Conservation (phyloP, 2,797 vertebrate genomes). For the Toxotes lorentzi region DNA sequence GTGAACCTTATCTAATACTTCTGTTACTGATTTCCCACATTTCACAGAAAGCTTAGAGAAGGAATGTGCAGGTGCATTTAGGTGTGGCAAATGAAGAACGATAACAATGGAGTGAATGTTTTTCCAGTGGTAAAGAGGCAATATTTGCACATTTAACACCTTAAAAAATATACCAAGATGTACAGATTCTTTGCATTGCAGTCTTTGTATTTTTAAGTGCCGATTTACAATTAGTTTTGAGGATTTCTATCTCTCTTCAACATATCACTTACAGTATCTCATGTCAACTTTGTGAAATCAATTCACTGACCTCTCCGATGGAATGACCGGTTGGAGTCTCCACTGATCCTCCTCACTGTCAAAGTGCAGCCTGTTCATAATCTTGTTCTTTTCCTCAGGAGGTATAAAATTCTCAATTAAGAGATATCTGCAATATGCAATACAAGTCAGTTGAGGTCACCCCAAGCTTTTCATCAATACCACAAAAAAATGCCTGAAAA, state of each 20-base stretch:
- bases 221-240: background rate
- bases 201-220: background rate
- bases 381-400: constrained; percentile 98
- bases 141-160: background rate
- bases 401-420: constrained; percentile 99
- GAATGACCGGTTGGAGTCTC: constrained; percentile 92
- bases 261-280: background rate
- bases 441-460: constrained; percentile 8
- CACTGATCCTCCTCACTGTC: constrained; percentile 97
- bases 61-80: background rate
- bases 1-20: background rate
- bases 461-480: background rate
- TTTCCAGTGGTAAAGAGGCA: background rate
- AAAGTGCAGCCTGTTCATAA: constrained; percentile 94
- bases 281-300: background rate
- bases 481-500: background rate
- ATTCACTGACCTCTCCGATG: constrained; percentile 88
- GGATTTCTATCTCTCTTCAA: background rate
- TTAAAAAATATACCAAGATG: too few species aligned
- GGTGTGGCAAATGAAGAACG: background rate
- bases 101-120: background rate
- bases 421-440: constrained; percentile 86
- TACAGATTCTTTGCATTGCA: background rate
- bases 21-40: constrained; percentile 19
- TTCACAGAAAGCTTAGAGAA: constrained; percentile 5